Base-by-base conservation (phyloP, 1,140 invertebrate species). In the Charaxes varanes region DNA sequence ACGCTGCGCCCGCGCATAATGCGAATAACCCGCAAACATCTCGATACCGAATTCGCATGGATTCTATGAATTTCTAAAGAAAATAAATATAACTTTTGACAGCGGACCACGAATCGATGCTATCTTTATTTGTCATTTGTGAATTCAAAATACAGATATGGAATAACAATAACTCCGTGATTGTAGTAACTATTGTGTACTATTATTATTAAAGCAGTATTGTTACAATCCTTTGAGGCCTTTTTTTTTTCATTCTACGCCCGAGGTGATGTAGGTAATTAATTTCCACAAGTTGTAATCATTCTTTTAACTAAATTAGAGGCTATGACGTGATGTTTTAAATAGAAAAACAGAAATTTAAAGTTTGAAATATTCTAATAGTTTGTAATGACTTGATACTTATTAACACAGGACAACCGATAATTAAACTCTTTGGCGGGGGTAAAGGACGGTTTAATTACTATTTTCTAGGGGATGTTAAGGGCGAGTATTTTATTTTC, bases 11-110 rank as follows among this genome's bases (percentile, higher is more conserved):
- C 46, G 55, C 55, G 60, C 64, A 72, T 72, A 71, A 77, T 73
- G 57, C 61, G 52, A 58, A 63, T 58, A 60, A 61, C 68, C 67
- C 68, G 65, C 72, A 77, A 82, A 76, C 72, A 77, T 73, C 67
- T 74, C 68, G 65, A 76, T 67, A 53, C 56, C 58, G 45, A 65
- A 76, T 76, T 79, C 67, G 72, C 72, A 79, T 46, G 48, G 62
- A 66, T 82, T 80, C 74, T 80, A 77, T 80, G 69, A 74, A 82
- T 80, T 82, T 78, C 47, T 77, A 82, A 82, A 82, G 73, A 79
- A 82, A 74, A 82, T 82, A 82, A 82, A 82, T 82, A 80, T 80
- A 82, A 80, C 78, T 82, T 82, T 68, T 82, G 78, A 79, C 78
- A 82, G 71, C 70, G 62, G 56, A 62, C 62, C 55, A 65, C 55